phyloP scores from a whole-genome alignment of 1,140 invertebrate species.

The Onthophagus taurus region DNA sequence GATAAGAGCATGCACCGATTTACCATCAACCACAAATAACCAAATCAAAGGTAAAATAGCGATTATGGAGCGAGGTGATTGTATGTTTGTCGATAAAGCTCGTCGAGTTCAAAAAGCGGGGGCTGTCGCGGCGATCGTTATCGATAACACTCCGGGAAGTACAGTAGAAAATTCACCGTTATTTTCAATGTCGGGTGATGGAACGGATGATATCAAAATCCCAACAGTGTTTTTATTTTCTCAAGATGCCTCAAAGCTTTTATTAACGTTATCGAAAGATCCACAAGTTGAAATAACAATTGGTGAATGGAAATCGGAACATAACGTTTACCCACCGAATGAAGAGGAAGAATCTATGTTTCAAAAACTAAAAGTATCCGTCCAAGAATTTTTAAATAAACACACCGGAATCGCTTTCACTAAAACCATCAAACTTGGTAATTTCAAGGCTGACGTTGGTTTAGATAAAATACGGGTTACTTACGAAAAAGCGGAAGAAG shows the following conservation, averaged over 20 bases:
- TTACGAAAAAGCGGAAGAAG: constrained; percentile 14
- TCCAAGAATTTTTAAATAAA: constrained; percentile 37
- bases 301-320: constrained; percentile 38
- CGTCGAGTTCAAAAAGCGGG: constrained; percentile 74
- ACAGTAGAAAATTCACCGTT: constrained; percentile 63
- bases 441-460: constrained; percentile 29
- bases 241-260: constrained; percentile 60
- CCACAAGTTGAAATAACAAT: constrained; percentile 44
- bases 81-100: constrained; percentile 95
- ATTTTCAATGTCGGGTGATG: constrained; percentile 96
- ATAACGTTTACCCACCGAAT: constrained; percentile 20
- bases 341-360: constrained; percentile 36
- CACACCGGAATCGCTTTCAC: constrained; percentile 33
- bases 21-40: constrained; percentile 49
- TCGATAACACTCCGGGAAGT: constrained; percentile 75
- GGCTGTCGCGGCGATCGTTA: constrained; percentile 74
- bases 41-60: constrained; percentile 67
- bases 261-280: constrained; percentile 45
- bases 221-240: constrained; percentile 86
- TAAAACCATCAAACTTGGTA: constrained; percentile 26
- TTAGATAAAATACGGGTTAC: constrained; percentile 29
- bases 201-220: constrained; percentile 77
- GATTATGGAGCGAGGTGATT: constrained; percentile 78
- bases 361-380: constrained; percentile 35
- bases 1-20: constrained; percentile 55